Conservation (phyloP, 2,113 vertebrate genomes). For the Mionectes macconnelli region DNA sequence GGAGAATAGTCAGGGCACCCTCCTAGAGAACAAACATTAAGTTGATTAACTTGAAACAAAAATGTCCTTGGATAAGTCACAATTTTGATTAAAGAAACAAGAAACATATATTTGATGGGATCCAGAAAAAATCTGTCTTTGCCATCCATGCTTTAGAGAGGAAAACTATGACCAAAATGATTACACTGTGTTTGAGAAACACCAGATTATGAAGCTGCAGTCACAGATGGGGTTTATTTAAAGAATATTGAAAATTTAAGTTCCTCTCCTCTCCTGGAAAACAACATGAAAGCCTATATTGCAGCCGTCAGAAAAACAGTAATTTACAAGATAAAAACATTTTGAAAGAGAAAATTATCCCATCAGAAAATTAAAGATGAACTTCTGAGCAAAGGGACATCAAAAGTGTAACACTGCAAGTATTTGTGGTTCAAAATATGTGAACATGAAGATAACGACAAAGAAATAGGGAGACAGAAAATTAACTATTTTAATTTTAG, state of each 20-base stretch:
- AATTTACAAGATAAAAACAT: not conserved
- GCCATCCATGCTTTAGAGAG: not conserved
- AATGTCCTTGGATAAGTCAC: not conserved
- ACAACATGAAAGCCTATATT: not conserved
- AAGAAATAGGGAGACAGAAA: not conserved
- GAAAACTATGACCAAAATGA: not conserved
- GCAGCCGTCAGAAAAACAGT: not conserved
- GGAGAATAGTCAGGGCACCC: conserved; percentile 54
- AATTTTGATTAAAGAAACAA: not conserved
- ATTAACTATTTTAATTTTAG: not conserved
- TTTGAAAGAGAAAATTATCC: not conserved
- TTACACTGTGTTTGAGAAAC: not conserved
- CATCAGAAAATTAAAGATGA: not conserved
- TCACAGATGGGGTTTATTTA: not conserved
- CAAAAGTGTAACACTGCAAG: not conserved
- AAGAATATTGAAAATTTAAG: not conserved
- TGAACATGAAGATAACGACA: not conserved
- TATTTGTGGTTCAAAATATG: not conserved
- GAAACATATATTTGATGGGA: not conserved
- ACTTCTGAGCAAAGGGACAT: not conserved
- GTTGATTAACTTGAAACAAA: not conserved
- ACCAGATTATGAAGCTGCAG: not conserved
- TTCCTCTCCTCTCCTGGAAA: not conserved
- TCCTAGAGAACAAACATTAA: conserved; percentile 40
- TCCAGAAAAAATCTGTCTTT: not conserved